phyloP scores from a whole-genome alignment of 1,140 invertebrate genomes.

The Pogonus chalceus region DNA sequence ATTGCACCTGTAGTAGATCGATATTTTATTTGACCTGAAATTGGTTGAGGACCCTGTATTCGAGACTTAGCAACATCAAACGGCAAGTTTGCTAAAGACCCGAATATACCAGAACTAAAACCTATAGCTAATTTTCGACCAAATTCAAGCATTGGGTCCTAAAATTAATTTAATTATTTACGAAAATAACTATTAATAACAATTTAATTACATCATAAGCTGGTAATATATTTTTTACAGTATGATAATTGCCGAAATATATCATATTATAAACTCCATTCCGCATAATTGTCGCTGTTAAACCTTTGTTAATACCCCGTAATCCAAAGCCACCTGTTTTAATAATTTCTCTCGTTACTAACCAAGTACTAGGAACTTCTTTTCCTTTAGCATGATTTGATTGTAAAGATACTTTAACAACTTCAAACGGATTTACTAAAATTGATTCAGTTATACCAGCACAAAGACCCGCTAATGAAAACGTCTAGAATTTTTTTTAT shows the following conservation, averaged over 20 bases:
- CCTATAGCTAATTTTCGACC: constrained; percentile 65
- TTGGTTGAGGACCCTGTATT: constrained; percentile 84
- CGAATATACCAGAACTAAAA: constrained; percentile 72
- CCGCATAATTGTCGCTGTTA: constrained; percentile 75
- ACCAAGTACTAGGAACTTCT: constrained; percentile 62
- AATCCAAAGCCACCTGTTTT: constrained; percentile 62
- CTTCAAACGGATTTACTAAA: constrained; percentile 89
- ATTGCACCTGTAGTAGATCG: constrained; percentile 65
- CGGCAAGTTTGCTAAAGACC: constrained; percentile 83
- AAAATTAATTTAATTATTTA: constrained; percentile 24
- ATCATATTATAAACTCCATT: constrained; percentile 87
- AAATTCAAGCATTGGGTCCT: constrained; percentile 61
- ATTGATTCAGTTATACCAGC: constrained; percentile 83
- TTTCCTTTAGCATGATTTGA: constrained; percentile 46
- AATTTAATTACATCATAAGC: constrained; percentile 45
- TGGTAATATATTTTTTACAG: constrained; percentile 68
- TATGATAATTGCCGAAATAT: constrained; percentile 92
- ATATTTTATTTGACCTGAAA: constrained; percentile 63
- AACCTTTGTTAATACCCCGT: constrained; percentile 75
- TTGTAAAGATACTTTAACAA: constrained; percentile 81
- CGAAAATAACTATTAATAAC: constrained; percentile 10
- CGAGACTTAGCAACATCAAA: constrained; percentile 93
- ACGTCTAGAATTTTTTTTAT: constrained; percentile 75
- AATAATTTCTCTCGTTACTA: constrained; percentile 70
- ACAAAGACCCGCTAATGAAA: constrained; percentile 73